Conservation (phyloP, 2,888 invertebrate genomes). For the Catocala fraxini region DNA sequence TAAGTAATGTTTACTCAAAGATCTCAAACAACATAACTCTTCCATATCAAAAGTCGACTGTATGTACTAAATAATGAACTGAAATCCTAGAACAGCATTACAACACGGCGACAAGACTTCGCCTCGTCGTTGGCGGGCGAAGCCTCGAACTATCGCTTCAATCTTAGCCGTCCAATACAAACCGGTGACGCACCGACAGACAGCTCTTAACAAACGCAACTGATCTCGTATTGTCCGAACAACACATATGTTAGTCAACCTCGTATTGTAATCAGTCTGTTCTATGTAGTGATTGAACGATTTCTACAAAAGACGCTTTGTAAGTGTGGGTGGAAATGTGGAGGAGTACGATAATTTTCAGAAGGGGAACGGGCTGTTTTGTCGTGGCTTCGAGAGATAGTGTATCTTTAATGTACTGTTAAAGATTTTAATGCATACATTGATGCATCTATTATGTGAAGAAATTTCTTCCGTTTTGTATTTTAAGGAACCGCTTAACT, state of each 20-base stretch:
- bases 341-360: constrained; percentile 13
- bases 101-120: constrained; percentile 48
- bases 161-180: constrained; percentile 77
- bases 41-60: constrained; percentile 1
- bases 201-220: constrained; percentile 76
- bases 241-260: constrained; percentile 59
- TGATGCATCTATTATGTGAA: no score
- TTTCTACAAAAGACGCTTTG: constrained; percentile 34
- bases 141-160: constrained; percentile 69
- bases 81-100: constrained; percentile 48
- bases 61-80: constrained; percentile 26
- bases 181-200: constrained; percentile 76
- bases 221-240: constrained; percentile 77
- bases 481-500: no score
- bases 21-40: no score
- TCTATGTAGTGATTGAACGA: constrained; percentile 49
- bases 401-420: not conserved
- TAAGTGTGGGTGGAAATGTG: constrained; percentile 23
- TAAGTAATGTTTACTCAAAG: no score
- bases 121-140: constrained; percentile 73
- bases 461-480: no score
- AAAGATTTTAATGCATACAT: not conserved
- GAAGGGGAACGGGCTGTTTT: constrained; percentile 56
- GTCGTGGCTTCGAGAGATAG: constrained; percentile 26
- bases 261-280: constrained; percentile 51